Evolutionary conservation across 2,797 vertebrate species (phyloP), one percentile per base, ranked within the genome.

Genomic region (Phoxinus dragarum): DNA sequence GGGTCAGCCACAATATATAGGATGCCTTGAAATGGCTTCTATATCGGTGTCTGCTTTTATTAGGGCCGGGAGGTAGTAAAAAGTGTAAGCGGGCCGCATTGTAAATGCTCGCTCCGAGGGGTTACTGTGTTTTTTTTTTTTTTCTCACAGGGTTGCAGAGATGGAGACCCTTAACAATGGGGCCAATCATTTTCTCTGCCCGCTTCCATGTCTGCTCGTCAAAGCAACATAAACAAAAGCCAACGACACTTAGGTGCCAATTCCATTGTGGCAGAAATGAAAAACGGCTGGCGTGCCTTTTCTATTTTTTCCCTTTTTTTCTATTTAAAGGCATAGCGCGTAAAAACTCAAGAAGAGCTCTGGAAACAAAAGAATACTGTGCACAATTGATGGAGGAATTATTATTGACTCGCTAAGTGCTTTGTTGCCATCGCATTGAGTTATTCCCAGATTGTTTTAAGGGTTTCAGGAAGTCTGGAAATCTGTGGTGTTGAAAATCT

Each of bases 1-100:
- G 82, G 90, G 89, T 89, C 90, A 87, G 89, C 85, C 86, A 36
- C 90, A 86, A 89, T 81, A 88, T 90, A 90, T 86, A 89, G 90
- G 83, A 89, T 84, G 88, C 81, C 89, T 81, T 85, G 88, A 88
- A 88, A 89, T 89, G 80, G 90, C 81, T 87, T 88, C 89, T 86
- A 88, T 76, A 81, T 87, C 85, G 74, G 73, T 67, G 87, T 84
- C 80, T 81, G 85, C 88, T 89, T 91, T 90, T 88, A 89, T 89
- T 87, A 82, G 72, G 64, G 74, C 86, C 85, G 21, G n/a, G 75
- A 84, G 89, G 90, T 80, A 79, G 85, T 80, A 88, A 88, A 89
- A 89, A 87, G 84, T 67, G 81, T 71, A 14, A 69, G 80, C 77
- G 36, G 85, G 72, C 84, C 74, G 42, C 56, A 80, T 81, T 64